Percentiles rank a stretch among this genome's conserved stretches.
These are phyloP conservation scores for Palloptera scutellata DNA, from an alignment of 2,888 invertebrate genomes.

Conservation along the genomic window DNA sequence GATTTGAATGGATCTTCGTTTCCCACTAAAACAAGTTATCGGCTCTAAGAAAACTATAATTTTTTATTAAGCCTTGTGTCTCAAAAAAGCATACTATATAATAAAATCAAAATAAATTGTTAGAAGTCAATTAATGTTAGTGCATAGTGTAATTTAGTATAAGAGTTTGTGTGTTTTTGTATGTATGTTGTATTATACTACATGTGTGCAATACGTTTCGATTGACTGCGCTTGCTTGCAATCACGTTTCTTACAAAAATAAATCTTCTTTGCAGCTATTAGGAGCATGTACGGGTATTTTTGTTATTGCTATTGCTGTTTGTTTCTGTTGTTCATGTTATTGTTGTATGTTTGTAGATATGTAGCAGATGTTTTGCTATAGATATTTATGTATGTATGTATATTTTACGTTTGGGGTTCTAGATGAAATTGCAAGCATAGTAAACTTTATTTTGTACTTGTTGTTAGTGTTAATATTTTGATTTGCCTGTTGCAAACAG, in stretches of 20 bases:
- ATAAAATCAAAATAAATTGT: too few relatives aligned
- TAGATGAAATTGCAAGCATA: not conserved
- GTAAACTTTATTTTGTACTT: not conserved
- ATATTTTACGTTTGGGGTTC: not conserved
- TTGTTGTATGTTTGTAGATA: not conserved
- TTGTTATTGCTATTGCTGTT: not conserved
- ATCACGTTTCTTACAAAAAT: not conserved
- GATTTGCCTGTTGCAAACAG: too few relatives aligned
- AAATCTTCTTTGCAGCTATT: not conserved
- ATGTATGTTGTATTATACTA: not conserved
- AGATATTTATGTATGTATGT: too few relatives aligned
- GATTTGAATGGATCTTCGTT: too few relatives aligned
- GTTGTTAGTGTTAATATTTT: too few relatives aligned
- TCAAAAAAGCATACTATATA: too few relatives aligned
- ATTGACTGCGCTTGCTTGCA: not conserved
- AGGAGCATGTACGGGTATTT: not conserved
- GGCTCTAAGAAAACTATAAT: too few relatives aligned
- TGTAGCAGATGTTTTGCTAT: conserved; percentile 1
- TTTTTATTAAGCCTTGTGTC: too few relatives aligned
- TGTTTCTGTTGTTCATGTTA: not conserved
- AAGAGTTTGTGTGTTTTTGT: not conserved
- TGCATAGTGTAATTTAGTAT: not conserved
- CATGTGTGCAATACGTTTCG: not conserved
- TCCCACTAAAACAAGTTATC: too few relatives aligned
- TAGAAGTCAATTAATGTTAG: too few relatives aligned